Evolutionary conservation across 2,888 invertebrate genomes (phyloP).

Genomic region (Altica lythri): DNA sequence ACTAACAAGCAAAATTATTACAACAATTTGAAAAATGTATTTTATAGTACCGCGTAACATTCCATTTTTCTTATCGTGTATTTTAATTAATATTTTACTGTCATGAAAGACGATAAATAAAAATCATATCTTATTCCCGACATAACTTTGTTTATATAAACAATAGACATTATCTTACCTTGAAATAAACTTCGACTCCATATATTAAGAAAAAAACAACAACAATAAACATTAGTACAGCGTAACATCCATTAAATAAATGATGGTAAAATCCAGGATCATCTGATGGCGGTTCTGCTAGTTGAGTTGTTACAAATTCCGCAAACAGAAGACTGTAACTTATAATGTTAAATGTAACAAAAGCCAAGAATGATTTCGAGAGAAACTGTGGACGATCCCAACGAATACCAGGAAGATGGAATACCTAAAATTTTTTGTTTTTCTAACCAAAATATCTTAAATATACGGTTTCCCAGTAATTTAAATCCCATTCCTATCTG

Average conservation of each 20-base stretch:
- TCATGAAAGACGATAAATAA: no score
- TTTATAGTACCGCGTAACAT: no score
- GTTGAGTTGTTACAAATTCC: conserved; percentile 66
- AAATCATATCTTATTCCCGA: no score
- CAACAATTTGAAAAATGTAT: no score
- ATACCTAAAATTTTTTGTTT: conserved; percentile 74
- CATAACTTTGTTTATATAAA: no score
- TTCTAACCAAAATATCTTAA: conserved; percentile 24
- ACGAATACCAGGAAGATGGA: conserved; percentile 84
- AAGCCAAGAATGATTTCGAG: conserved; percentile 88
- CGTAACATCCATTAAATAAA: conserved; percentile 91
- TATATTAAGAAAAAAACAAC: conserved; percentile 92
- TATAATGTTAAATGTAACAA: conserved; percentile 86
- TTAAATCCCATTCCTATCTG: no score
- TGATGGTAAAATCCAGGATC: conserved; percentile 78
- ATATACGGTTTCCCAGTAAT: no score
- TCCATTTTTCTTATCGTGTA: no score
- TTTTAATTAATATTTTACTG: no score
- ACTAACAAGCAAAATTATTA: no score
- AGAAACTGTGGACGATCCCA: conserved; percentile 90
- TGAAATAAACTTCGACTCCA: conserved; percentile 93
- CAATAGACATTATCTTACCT: no score
- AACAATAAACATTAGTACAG: conserved; percentile 85
- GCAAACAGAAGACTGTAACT: conserved; percentile 84
- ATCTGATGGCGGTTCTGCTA: conserved; percentile 58